phyloP scores from a whole-genome alignment of 2,888 invertebrate species.

The Caenorhabditis auriculariae region DNA sequence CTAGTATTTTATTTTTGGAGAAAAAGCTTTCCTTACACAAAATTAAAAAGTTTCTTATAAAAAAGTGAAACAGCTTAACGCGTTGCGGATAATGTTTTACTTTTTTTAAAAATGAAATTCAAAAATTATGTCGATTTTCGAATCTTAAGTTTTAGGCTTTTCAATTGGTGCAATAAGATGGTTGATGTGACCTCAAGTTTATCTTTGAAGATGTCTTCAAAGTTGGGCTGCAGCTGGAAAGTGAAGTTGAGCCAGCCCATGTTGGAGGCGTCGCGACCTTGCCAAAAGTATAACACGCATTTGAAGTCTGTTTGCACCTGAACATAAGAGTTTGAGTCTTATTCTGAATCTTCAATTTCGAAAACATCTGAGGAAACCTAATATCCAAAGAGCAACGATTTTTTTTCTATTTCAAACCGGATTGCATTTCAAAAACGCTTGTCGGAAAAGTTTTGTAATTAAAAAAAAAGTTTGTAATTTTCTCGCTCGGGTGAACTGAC shows the following conservation, averaged over 20 bases:
- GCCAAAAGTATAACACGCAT: constrained; percentile 99
- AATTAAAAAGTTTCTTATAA: background rate
- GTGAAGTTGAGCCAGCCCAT: constrained; percentile 99
- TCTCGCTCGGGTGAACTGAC: background rate
- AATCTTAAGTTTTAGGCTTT: background rate
- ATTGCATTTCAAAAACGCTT: background rate
- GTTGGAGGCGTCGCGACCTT: constrained; percentile 89
- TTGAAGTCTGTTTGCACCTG: constrained; percentile 76
- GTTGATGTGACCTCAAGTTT: constrained; percentile 83
- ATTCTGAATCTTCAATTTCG: no score
- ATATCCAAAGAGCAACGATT: no score
- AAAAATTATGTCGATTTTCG: background rate
- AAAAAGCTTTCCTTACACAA: background rate
- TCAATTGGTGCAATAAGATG: background rate
- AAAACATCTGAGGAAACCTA: no score
- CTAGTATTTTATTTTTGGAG: no score
- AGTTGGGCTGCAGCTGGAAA: constrained; percentile 78
- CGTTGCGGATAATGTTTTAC: background rate
- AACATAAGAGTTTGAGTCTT: no score
- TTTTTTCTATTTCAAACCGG: no score
- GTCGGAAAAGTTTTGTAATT: background rate
- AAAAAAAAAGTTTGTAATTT: background rate
- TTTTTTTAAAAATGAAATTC: background rate
- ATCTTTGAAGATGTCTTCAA: constrained; percentile 79
- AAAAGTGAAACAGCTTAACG: background rate